phyloP scores from a whole-genome alignment of 2,113 vertebrate species.

The Uria lomvia region DNA sequence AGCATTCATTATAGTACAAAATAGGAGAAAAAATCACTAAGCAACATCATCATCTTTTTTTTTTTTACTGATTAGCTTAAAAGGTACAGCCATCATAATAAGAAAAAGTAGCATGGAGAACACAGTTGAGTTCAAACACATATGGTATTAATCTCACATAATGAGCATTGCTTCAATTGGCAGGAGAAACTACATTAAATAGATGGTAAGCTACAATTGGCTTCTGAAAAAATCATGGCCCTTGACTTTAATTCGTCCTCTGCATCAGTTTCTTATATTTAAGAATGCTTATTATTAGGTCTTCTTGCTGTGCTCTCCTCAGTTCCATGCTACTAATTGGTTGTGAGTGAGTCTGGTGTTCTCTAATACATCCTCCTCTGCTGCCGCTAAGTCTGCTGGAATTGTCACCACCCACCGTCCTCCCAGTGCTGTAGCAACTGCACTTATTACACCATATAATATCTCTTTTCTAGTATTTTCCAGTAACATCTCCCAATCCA shows the following conservation, averaged over 20 bases:
- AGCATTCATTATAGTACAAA: slow-evolving; percentile 1
- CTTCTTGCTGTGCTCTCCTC: slow-evolving; percentile 53
- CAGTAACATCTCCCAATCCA: neutral
- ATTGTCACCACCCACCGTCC: slow-evolving; percentile 33
- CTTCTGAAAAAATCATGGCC: slow-evolving; percentile 50
- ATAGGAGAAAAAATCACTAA: neutral
- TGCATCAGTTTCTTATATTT: slow-evolving; percentile 44
- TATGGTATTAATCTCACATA: slow-evolving; percentile 34
- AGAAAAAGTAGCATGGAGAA: slow-evolving; percentile 2
- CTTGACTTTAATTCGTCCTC: slow-evolving; percentile 51
- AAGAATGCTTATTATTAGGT: slow-evolving; percentile 52
- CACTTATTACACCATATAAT: slow-evolving; percentile 31
- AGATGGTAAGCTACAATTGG: slow-evolving; percentile 30
- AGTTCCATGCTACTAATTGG: slow-evolving; percentile 38
- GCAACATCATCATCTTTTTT: neutral
- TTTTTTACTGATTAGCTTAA: slow-evolving; percentile 11
- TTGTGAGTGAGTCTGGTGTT: slow-evolving; percentile 33
- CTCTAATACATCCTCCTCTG: slow-evolving; percentile 23
- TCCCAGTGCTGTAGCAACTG: slow-evolving; percentile 3
- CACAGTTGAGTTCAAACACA: slow-evolving; percentile 18
- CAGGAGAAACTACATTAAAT: slow-evolving; percentile 37
- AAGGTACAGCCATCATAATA: neutral
- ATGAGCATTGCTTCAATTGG: slow-evolving; percentile 33
- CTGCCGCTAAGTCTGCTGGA: slow-evolving; percentile 32
- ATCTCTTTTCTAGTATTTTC: slow-evolving; percentile 29